Base-by-base conservation (phyloP, 2,888 invertebrate species). In the Melanostoma mellinum region DNA sequence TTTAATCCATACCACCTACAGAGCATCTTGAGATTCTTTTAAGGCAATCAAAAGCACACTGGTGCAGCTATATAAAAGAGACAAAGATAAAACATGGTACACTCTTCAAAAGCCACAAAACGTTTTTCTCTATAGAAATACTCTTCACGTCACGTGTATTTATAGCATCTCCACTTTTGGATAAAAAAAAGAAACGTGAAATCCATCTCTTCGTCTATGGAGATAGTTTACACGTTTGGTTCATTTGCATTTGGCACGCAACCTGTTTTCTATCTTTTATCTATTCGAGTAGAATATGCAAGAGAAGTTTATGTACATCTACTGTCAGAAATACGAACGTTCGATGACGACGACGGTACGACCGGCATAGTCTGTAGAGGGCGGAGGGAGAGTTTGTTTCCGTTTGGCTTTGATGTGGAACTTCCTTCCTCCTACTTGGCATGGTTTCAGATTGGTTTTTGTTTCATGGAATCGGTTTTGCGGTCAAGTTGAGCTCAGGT, bases 191-290 rank as follows among this genome's bases (percentile, higher is more conserved):
- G 42, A 32, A 58, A 40, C 9, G 1, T 20, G n/a, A 42, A 20
- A 50, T 68, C 60, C 61, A 67, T 79, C 73, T 73, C 56, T 61
- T 20, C 20, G 44, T 74, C 76, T 61, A 67, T 46, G 67, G 52
- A 65, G 38, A 69, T 74, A 55, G 79, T 56, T 61, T 58, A 63
- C 63, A 63, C 48, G 52, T 60, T 73, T 44, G 48, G 74, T 69
- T 80, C 56, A 77, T 82, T 82, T 82, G 73, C 81, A 82, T 82
- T 68, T 82, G 56, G 81, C 73, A 72, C 81, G 77, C 81, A 82
- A 73, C 53, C 55, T 68, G 67, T 44, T 56, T 55, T 60, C 40
- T 40, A 46, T 40, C 30, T 44, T 48, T 56, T 63, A 44, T 65
- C 40, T 73, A 61, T 60, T 61, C 10, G 65, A 67, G 48, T 50